Evolutionary conservation across 1,140 invertebrate genomes (phyloP), one percentile per base, ranked within the genome.

Genomic region (Copidosoma floridanum): DNA sequence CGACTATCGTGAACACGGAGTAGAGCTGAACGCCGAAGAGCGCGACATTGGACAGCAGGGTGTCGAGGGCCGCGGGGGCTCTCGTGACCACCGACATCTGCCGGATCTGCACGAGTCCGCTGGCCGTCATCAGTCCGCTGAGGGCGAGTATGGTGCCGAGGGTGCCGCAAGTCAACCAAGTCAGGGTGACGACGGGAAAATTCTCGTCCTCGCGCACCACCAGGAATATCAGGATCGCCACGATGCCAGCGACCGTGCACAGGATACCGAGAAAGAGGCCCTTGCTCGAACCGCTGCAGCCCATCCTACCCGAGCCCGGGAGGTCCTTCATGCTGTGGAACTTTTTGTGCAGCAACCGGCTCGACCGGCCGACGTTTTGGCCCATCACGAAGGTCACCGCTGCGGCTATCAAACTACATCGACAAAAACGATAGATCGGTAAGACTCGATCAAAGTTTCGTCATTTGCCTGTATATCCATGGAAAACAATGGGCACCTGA

Each of bases 321-420:
- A 75, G 29, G 12, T 77, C 75, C 54, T 76, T 78, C 56, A 61
- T 76, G 16, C 70, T 72, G 58, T 77, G 68, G 8, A 73, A 72
- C 59, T 79, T 80, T 38, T 76, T 74, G 47, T 77, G 68, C 32
- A 67, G 59, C 23, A 65, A 53, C 6, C 75, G 63, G n/a, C 74
- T 73, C 60, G 75, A 76, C 6, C 74, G 69, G 0, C 83, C 83
- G 1, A 85, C 84, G 59, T 84, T 84, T 54, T 81, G 81, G 63
- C 85, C 86, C 81, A 87, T 84, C 14, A 85, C 81, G 67, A 85
- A 86, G 0, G 83, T 85, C 20, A 87, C 85, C 1, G 83, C 84
- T 0, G 85, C 84, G 0, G 85, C 85, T 41, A 87, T 85, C 29
- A 87, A 65, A 60, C 84, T 85, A 70, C 40, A 68, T 65, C 55